These are phyloP conservation scores for Holocentrus rufus DNA, from an alignment of 2,797 vertebrate genomes.

Conservation along the genomic window DNA sequence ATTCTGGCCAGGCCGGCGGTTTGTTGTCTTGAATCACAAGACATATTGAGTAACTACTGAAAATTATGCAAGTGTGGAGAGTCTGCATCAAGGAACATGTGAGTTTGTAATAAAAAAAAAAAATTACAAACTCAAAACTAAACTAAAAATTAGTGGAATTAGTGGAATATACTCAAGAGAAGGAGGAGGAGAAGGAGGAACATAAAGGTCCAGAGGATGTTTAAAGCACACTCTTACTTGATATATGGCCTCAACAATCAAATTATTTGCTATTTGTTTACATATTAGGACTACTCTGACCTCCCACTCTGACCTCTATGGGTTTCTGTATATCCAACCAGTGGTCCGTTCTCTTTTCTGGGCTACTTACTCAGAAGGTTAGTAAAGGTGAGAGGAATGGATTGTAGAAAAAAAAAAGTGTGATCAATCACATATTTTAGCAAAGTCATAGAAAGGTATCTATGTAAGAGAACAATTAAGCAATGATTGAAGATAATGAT, in stretches of 20 bases:
- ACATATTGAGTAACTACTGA: neutral
- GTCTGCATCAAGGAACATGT: slow-evolving; percentile 1
- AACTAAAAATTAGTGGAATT: too few species aligned
- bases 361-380: neutral
- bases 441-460: too few species aligned
- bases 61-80: slow-evolving; percentile 1
- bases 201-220: slow-evolving; percentile 19
- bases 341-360: neutral
- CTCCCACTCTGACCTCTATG: slow-evolving; percentile 21
- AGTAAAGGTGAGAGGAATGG: neutral
- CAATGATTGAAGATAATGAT: too few species aligned
- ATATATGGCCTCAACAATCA: slow-evolving; percentile 54
- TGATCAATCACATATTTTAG: neutral
- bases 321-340: slow-evolving; percentile 22
- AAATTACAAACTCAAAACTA: too few species aligned
- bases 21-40: slow-evolving; percentile 8
- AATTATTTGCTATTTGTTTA: slow-evolving; percentile 37
- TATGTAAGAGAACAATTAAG: too few species aligned
- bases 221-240: slow-evolving; percentile 42
- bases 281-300: slow-evolving; percentile 5
- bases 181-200: neutral
- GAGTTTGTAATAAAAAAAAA: too few species aligned
- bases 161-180: too few species aligned
- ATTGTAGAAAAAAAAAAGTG: neutral
- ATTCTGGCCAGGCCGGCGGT: slow-evolving; percentile 18